phyloP scores from a whole-genome alignment of 2,113 vertebrate genomes.

The Ammodytes marinus region DNA sequence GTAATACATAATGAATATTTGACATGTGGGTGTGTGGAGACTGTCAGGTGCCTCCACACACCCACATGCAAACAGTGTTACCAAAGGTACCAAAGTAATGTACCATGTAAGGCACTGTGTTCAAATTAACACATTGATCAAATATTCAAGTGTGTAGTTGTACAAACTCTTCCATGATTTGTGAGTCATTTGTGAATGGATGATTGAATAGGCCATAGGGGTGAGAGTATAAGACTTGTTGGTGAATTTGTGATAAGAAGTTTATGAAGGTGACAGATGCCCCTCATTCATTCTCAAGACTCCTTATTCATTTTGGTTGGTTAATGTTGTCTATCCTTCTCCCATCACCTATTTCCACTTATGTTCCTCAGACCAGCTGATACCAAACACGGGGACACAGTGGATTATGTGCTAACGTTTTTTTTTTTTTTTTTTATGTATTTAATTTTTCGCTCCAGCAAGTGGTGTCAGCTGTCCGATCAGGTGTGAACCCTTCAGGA shows the following conservation, averaged over 20 bases:
- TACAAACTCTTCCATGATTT: no score
- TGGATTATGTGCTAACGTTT: conserved; percentile 8
- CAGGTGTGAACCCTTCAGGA: conserved; percentile 95
- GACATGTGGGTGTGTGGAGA: no score
- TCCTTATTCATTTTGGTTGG: conserved; percentile 33
- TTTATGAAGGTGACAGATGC: conserved; percentile 7
- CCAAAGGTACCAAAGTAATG: no score
- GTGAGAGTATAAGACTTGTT: neutral
- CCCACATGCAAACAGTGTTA: no score
- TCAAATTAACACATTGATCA: no score
- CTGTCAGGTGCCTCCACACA: no score
- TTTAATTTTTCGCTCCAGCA: conserved; percentile 84
- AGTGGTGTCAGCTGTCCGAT: conserved; percentile 95
- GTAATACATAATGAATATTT: no score
- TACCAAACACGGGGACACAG: neutral
- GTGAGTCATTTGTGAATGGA: no score
- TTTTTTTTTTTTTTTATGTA: neutral
- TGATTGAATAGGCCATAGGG: neutral
- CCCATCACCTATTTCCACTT: neutral
- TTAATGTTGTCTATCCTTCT: conserved; percentile 8
- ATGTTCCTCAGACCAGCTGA: conserved; percentile 3
- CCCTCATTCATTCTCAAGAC: conserved; percentile 11
- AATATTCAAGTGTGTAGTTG: no score
- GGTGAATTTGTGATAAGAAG: neutral
- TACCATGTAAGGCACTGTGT: no score